phyloP scores from a whole-genome alignment of 2,113 vertebrate species.

The zebrafish (Danio rerio) region GRCz12tu NC_133196.1:38337001-38337500 shows the following conservation, averaged over 20 bases:
- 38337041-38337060: conserved; percentile 95
- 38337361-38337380: conserved; percentile 21
- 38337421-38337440: conserved; percentile 16
- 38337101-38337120: conserved; percentile 87
- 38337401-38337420: neutral
- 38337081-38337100: conserved; percentile 90
- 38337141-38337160: conserved; percentile 85
- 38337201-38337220: conserved; percentile 46
- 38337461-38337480: conserved; percentile 23
- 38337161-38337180: conserved; percentile 46
- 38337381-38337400: conserved; percentile 21
- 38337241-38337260: conserved; percentile 54
- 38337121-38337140: conserved; percentile 82
- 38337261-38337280: conserved; percentile 57
- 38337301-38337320: conserved; percentile 10
- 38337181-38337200: conserved; percentile 2
- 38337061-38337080: conserved; percentile 93
- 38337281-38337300: conserved; percentile 28
- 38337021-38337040: conserved; percentile 87
- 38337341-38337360: conserved; percentile 14
- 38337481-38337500: conserved; percentile 19
- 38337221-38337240: conserved; percentile 51
- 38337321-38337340: conserved; percentile 36
- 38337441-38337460: neutral
- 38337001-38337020: conserved; percentile 89